Conservation (phyloP, 2,797 vertebrate genomes). For the Buphagus erythrorhynchus region DNA sequence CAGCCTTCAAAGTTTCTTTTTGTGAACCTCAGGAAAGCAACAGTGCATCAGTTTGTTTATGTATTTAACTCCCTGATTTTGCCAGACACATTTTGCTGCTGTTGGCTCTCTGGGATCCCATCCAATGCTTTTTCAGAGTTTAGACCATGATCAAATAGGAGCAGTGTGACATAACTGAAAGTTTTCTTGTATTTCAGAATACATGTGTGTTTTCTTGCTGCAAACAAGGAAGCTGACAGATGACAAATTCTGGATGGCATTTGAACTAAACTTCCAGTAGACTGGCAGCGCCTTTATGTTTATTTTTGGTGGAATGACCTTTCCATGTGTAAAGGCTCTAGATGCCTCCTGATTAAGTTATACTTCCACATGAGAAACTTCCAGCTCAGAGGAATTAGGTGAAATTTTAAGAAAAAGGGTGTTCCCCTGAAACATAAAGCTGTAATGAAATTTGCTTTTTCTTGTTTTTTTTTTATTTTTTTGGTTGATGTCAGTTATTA, state of each 20-base stretch:
- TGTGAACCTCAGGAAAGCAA: background rate
- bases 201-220: background rate
- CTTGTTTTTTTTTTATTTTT: background rate
- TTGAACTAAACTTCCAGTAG: conserved; percentile 51
- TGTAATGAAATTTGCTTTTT: background rate
- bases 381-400: background rate
- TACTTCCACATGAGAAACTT: background rate
- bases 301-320: conserved; percentile 67
- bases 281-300: conserved; percentile 40
- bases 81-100: conserved; percentile 12
- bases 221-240: conserved; percentile 34
- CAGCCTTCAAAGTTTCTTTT: background rate
- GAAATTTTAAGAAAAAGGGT: background rate
- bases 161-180: background rate
- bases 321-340: conserved; percentile 3
- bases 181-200: background rate
- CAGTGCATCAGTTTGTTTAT: background rate
- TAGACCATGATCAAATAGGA: background rate
- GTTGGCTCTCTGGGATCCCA: background rate
- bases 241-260: conserved; percentile 58
- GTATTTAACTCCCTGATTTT: background rate
- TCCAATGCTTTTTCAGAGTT: background rate
- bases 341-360: conserved; percentile 32
- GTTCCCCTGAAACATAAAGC: background rate
- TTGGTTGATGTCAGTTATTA: background rate